Evolutionary conservation across 2,113 vertebrate species (phyloP).

Genomic region (Mus pahari): DNA sequence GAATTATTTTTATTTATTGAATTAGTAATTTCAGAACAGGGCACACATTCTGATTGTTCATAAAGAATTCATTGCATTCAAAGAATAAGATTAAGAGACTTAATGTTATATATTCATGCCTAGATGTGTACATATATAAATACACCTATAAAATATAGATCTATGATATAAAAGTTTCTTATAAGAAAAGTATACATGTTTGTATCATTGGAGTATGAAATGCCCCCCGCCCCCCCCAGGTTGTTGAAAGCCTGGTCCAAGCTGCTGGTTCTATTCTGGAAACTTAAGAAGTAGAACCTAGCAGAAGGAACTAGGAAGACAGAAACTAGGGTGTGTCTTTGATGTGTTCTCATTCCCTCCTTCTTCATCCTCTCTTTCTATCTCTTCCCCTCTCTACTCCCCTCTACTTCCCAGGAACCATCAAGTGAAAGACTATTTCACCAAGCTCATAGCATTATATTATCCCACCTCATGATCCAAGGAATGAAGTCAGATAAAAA

Average conservation of each 20-base stretch:
- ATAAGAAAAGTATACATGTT: background rate
- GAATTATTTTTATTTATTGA: conserved; percentile 4
- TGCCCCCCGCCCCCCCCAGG: background rate
- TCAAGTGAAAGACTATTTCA: background rate
- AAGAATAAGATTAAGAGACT: conserved; percentile 33
- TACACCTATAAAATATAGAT: background rate
- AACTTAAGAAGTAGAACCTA: background rate
- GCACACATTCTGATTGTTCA: background rate
- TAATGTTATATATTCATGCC: background rate
- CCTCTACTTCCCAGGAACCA: background rate
- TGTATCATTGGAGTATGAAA: background rate
- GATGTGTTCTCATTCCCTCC: background rate
- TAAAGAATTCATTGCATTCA: background rate
- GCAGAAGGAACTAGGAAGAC: background rate
- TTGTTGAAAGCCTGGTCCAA: background rate
- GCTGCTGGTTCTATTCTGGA: background rate
- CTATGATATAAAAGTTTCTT: background rate
- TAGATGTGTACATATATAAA: background rate
- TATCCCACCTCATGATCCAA: background rate
- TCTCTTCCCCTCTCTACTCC: too few species aligned
- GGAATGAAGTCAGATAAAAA: background rate
- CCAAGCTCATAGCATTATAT: background rate
- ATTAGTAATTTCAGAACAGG: conserved; percentile 11
- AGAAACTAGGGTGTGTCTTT: background rate
- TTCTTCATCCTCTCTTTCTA: background rate